Conservation (phyloP, 2,888 invertebrate species). For the Yponomeuta cagnagella region DNA sequence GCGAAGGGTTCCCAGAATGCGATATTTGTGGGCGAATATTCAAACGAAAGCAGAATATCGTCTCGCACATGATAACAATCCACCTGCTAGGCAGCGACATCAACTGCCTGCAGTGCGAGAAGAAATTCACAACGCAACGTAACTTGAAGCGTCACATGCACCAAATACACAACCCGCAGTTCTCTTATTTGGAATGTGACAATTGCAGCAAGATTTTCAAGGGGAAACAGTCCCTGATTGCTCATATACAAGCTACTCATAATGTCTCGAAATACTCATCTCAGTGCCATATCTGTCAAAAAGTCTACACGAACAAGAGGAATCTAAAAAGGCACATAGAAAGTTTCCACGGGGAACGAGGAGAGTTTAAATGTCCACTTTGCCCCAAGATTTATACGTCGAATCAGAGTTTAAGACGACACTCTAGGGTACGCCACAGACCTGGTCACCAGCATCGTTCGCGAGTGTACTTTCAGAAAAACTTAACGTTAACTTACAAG, state of each 20-base stretch:
- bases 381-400: conserved; percentile 57
- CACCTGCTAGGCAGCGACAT: conserved; percentile 47
- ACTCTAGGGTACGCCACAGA: conserved; percentile 29
- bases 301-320: conserved; percentile 45
- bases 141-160: conserved; percentile 51
- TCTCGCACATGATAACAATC: conserved; percentile 54
- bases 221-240: conserved; percentile 40
- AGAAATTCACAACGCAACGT: conserved; percentile 46
- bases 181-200: conserved; percentile 46
- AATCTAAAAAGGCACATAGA: conserved; percentile 52
- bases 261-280: conserved; percentile 26
- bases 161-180: conserved; percentile 47
- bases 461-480: conserved; percentile 27
- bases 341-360: conserved; percentile 45
- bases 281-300: conserved; percentile 46
- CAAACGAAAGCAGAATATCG: conserved; percentile 55
- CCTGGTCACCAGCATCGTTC: background rate
- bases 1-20: conserved; percentile 51
- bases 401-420: conserved; percentile 49
- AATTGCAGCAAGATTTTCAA: conserved; percentile 46
- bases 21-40: conserved; percentile 57
- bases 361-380: conserved; percentile 42
- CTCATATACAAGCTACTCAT: conserved; percentile 46
- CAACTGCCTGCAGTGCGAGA: conserved; percentile 40
- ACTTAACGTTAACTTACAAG: conserved; percentile 23